A percentile compares a stretch with the other conserved stretches of the same genome.
These are phyloP conservation scores for Channa striata DNA, from an alignment of 2,797 vertebrate genomes.

Conservation along the genomic window DNA sequence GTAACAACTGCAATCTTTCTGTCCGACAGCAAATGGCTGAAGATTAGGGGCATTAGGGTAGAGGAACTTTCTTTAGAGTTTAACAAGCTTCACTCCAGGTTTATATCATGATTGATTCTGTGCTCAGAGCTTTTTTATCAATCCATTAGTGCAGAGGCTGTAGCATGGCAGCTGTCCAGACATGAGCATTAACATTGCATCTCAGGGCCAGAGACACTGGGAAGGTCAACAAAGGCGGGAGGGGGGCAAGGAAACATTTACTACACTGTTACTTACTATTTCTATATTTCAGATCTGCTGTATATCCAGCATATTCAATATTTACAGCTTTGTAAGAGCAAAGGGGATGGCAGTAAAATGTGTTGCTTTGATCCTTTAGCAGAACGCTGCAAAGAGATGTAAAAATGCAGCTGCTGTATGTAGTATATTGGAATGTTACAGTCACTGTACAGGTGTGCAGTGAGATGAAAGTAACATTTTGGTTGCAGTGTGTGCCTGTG, in stretches of 20 bases:
- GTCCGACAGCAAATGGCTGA: constrained; percentile 75
- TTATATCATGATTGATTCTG: constrained; percentile 81
- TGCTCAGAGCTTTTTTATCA: constrained; percentile 79
- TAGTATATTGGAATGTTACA: constrained; percentile 12
- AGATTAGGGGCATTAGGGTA: constrained; percentile 81
- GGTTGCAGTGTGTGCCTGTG: too few species aligned
- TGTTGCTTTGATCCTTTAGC: constrained; percentile 17
- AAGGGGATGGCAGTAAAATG: constrained; percentile 18
- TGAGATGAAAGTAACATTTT: constrained; percentile 22
- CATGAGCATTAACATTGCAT: constrained; percentile 76
- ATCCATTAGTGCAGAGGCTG: constrained; percentile 77
- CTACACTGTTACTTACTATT: constrained; percentile 58
- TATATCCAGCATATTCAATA: constrained; percentile 44
- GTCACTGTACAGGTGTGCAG: not conserved
- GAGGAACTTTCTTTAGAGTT: constrained; percentile 77
- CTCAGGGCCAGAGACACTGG: constrained; percentile 68
- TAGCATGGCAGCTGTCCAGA: constrained; percentile 76
- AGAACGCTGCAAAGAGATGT: not conserved
- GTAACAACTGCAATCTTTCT: constrained; percentile 62
- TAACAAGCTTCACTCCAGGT: constrained; percentile 78
- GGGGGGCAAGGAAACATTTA: constrained; percentile 67
- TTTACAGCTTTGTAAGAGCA: constrained; percentile 39
- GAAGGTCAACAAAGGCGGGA: constrained; percentile 70
- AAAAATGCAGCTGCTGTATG: not conserved
- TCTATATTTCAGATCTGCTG: constrained; percentile 36